A percentile compares a stretch with the other conserved stretches of the same genome.
Conservation (phyloP, 2,797 vertebrate genomes). For the Tenualosa ilisha region DNA sequence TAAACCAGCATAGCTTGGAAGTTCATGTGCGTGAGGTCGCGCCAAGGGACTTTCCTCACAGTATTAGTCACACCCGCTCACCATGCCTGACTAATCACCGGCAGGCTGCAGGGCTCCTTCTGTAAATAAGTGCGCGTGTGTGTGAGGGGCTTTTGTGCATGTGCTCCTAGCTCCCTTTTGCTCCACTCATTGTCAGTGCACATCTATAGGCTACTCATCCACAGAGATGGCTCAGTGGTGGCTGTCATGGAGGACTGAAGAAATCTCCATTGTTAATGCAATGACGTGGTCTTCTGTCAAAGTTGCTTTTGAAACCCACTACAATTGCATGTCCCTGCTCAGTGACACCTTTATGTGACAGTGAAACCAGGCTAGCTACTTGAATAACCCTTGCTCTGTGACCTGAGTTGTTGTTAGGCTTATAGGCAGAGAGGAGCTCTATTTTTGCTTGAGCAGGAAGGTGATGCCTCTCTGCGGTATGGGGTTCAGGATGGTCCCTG, state of each 20-base stretch:
- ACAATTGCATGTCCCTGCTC: background rate
- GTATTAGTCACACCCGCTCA: constrained; percentile 10
- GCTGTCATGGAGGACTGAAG: background rate
- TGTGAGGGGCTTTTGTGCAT: background rate
- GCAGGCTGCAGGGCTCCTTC: background rate
- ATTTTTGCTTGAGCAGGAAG: constrained; percentile 4
- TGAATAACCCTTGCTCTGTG: background rate
- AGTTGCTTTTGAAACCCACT: background rate
- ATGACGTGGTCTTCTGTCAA: background rate
- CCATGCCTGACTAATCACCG: constrained; percentile 24
- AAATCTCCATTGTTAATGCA: background rate
- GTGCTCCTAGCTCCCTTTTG: background rate
- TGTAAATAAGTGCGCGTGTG: constrained; percentile 9
- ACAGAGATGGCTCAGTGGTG: background rate
- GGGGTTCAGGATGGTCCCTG: constrained; percentile 24
- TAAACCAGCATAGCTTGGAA: background rate
- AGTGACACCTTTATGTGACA: background rate
- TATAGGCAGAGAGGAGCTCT: background rate
- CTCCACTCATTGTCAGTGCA: background rate
- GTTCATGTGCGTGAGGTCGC: background rate
- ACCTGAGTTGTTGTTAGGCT: background rate
- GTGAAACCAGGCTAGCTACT: background rate
- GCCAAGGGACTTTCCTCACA: constrained; percentile 7
- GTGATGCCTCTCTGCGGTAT: constrained; percentile 12
- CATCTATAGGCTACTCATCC: background rate